Evolutionary conservation across 2,113 vertebrate genomes (phyloP).

Genomic region (Glaucidium brasilianum): DNA sequence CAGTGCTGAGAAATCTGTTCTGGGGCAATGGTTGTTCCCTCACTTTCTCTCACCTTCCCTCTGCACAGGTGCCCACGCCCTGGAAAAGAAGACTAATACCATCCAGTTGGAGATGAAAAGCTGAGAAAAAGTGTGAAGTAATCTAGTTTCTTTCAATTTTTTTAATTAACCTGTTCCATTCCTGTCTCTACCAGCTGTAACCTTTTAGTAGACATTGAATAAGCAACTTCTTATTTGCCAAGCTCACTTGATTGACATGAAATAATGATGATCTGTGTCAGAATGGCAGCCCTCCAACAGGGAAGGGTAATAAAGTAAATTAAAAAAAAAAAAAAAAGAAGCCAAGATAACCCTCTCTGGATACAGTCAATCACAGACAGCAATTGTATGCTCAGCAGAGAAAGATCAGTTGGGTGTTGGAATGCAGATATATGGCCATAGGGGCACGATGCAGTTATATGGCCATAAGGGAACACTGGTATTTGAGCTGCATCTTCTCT

Average conservation of each 20-base stretch:
- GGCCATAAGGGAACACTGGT: background rate
- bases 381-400: background rate
- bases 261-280: background rate
- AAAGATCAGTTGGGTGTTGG: background rate
- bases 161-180: background rate
- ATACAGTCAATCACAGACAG: background rate
- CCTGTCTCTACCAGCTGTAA: background rate
- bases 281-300: background rate
- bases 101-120: background rate
- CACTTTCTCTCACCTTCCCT: background rate
- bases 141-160: background rate
- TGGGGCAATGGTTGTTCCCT: rapidly evolving
- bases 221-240: background rate
- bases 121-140: background rate
- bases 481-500: background rate
- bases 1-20: background rate
- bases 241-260: background rate
- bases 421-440: background rate
- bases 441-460: background rate
- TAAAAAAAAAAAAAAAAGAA: background rate
- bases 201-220: background rate
- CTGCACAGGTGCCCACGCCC: background rate
- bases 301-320: background rate
- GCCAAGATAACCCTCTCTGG: background rate
- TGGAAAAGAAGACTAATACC: background rate